Evolutionary conservation across 1,140 invertebrate species (phyloP).

Genomic region (Atta texana): DNA sequence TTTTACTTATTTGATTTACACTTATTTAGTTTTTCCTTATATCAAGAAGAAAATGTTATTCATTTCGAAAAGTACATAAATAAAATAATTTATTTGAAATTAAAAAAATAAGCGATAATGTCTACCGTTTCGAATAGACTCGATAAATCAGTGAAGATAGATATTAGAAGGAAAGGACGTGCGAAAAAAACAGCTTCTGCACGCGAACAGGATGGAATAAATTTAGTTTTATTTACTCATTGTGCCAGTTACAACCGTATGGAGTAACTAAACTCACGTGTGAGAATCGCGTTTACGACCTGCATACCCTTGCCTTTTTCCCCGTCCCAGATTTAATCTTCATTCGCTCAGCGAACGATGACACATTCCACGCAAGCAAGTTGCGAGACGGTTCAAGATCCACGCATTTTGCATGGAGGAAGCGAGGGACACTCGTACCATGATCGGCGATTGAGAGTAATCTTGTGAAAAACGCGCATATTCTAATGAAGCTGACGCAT

Average conservation of each 20-base stretch:
- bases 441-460: constrained; percentile 6
- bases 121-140: not conserved
- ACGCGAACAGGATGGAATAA: not conserved
- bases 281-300: constrained; percentile 10
- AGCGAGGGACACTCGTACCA: not conserved
- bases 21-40: not conserved
- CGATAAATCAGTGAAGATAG: not conserved
- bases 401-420: not conserved
- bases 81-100: not conserved
- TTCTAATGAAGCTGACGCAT: constrained; percentile 34
- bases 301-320: not conserved
- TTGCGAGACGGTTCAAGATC: not conserved
- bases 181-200: not conserved
- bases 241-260: not conserved
- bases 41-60: not conserved
- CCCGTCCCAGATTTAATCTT: constrained; percentile 34
- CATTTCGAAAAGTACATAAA: not conserved
- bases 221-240: constrained; percentile 14
- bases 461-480: constrained; percentile 19
- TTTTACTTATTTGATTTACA: too few species aligned
- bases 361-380: constrained; percentile 21
- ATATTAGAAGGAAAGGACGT: not conserved
- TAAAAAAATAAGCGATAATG: not conserved
- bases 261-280: not conserved
- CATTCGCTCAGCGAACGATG: constrained; percentile 24